Evolutionary conservation across 2,797 vertebrate genomes (phyloP), one percentile per base, ranked within the genome.

Genomic region (Morelia viridis): DNA sequence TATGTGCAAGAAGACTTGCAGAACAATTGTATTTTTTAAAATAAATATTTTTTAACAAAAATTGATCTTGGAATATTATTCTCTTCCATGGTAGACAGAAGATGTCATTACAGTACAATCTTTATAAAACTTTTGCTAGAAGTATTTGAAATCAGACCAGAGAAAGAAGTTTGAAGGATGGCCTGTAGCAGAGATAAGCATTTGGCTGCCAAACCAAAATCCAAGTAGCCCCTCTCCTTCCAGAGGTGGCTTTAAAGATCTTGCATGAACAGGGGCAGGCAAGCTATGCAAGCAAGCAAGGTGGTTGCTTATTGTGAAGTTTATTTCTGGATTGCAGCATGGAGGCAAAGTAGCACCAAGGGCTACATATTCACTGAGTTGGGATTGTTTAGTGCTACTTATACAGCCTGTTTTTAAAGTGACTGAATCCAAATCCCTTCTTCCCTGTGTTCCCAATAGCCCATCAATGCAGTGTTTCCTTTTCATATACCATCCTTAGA

Each of bases 31-130:
- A 97, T 98, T 98, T 98, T 98, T 98, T 97, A 98, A 97, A 97
- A 98, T 98, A 98, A 98, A 98, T 92, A 97, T 97, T 98, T 98
- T 98, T 98, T 98, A 98, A 97, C 97, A 97, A 97, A 96, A 96
- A 92, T 5, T 85, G 91, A 83, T 12, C 87, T 84, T 22, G 50
- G 71, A 92, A 50, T 87, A 90, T 60, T 19, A 60, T 0, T 35
- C 56, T 3, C 26, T 91, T 24, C 85, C 35, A 85, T 10, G 62
- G 89, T 93, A 85, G 92, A 94, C 94, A 90, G 92, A 92, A 92
- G 92, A 91, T 12, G 0, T 87, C 91, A 85, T 28, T 92, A 90
- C 10, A 26, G 86, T 56, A 41, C 19, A 57, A 24, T 87, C 64
- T 68, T 35, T 61, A 22, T 46, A 22, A 46, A 22, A 17, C 2